phyloP scores from a whole-genome alignment of 2,888 invertebrate species.

The Melolontha melolontha region DNA sequence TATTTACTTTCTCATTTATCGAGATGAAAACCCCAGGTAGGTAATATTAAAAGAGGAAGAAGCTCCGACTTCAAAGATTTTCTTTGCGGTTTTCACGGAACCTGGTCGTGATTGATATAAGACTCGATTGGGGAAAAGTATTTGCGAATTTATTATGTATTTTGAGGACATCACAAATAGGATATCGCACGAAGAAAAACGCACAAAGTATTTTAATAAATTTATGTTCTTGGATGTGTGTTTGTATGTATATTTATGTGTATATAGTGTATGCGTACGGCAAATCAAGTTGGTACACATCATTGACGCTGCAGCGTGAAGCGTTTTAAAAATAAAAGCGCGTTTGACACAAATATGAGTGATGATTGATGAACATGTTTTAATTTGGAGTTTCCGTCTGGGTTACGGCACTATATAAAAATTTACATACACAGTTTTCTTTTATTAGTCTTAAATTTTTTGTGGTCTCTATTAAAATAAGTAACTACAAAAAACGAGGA shows the following conservation, averaged over 20 bases:
- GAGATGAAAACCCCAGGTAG: conserved; percentile 5
- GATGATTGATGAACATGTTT: conserved; percentile 15
- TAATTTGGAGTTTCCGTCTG: conserved; percentile 7
- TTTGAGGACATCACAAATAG: too few relatives aligned
- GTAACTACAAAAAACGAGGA: too few relatives aligned
- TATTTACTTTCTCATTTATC: conserved; percentile 26
- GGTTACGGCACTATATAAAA: background rate
- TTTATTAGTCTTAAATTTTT: background rate
- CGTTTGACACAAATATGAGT: conserved; percentile 28
- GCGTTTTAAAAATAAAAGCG: conserved; percentile 16
- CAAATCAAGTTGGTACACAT: too few relatives aligned
- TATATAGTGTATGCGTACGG: too few relatives aligned
- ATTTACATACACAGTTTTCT: background rate
- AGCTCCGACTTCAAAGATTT: conserved; percentile 7
- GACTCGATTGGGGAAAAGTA: too few relatives aligned
- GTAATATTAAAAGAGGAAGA: background rate
- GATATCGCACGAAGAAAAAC: too few relatives aligned
- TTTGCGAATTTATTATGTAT: too few relatives aligned
- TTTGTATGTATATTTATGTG: too few relatives aligned
- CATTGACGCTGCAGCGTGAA: background rate
- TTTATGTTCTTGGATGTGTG: too few relatives aligned
- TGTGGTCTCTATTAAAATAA: too few relatives aligned
- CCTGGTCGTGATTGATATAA: too few relatives aligned
- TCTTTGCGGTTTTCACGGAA: conserved; percentile 7
- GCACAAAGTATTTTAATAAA: too few relatives aligned